Base-by-base conservation (phyloP, 2,888 invertebrate species). In the Sminthurides aquaticus region DNA sequence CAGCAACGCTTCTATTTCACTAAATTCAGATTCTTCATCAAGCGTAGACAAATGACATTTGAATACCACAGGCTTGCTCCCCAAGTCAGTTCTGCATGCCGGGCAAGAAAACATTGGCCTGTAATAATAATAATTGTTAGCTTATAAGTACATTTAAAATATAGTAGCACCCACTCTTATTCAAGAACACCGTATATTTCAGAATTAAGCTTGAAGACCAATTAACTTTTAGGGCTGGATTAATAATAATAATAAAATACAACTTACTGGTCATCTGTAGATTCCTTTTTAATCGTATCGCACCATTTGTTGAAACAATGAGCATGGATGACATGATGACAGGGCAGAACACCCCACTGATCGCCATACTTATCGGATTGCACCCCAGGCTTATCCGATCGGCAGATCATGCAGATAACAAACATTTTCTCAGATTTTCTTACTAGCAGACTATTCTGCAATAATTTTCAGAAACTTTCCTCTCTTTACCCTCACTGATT, bases 341-440 rank as follows among this genome's bases (percentile, higher is more conserved):
- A 34, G 8, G 5, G 5, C 5, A 34, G 43, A 15, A 15, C 43
- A 11, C 5, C 15, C 43, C 43, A 34, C 5, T 15, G 43, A 62
- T 62, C 57, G 57, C 57, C 49, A 29, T 28, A 49, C 57, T 49
- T 57, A 57, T 57, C 27, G 57, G 28, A 57, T 57, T 57, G 8
- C 8, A 34, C 43, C 5, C 8, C 8, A 34, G 43, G 8, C 15
- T 5, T 34, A 15, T 15, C 43, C 5, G 43, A 34, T 34, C 43
- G 43, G 43, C 43, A 34, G 15, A 34, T 34, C 43, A 15, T 34
- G 43, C 43, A 34, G 5, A 34, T 11, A 15, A 34, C 43, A n/a
- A n/a, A n/a, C n/a, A n/a, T n/a, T n/a, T n/a, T n/a, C n/a, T n/a
- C n/a, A n/a, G n/a, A n/a, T n/a, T n/a, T n/a, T n/a, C n/a, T n/a